A percentile compares a stretch with the other conserved stretches of the same genome.
Evolutionary conservation across 2,888 invertebrate genomes (phyloP).

Genomic region (Pseudococcus jackbeardsleyi): DNA sequence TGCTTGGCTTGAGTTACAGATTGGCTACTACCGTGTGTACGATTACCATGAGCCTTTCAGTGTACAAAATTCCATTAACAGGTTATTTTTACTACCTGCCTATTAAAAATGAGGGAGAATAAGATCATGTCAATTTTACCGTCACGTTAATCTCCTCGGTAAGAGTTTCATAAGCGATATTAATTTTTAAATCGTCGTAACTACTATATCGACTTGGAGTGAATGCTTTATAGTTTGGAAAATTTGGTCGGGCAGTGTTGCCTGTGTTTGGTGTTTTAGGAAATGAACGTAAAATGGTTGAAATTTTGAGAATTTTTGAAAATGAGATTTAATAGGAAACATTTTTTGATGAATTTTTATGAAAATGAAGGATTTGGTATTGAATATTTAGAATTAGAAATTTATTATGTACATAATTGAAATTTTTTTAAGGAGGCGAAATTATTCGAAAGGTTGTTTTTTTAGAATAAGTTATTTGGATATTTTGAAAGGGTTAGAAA

Average conservation of each 20-base stretch:
- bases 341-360: too few species aligned
- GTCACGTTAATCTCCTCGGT: not conserved
- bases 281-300: not conserved
- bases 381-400: too few species aligned
- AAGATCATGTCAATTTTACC: conserved; percentile 12
- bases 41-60: not conserved
- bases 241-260: not conserved
- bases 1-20: not conserved
- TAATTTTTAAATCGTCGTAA: not conserved
- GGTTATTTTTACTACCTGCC: not conserved
- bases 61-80: not conserved
- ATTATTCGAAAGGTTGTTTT: too few species aligned
- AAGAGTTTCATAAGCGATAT: not conserved
- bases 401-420: too few species aligned
- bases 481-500: too few species aligned
- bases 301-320: not conserved
- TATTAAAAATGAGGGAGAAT: not conserved
- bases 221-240: not conserved
- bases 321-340: too few species aligned
- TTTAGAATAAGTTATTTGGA: too few species aligned
- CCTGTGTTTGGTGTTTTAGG: not conserved
- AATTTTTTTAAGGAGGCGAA: too few species aligned
- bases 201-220: not conserved
- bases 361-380: too few species aligned
- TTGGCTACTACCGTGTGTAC: not conserved